These are phyloP conservation scores for Heliopora coerulea DNA, from an alignment of 92 coral and sea anemone genomes.

Conservation along the genomic window DNA sequence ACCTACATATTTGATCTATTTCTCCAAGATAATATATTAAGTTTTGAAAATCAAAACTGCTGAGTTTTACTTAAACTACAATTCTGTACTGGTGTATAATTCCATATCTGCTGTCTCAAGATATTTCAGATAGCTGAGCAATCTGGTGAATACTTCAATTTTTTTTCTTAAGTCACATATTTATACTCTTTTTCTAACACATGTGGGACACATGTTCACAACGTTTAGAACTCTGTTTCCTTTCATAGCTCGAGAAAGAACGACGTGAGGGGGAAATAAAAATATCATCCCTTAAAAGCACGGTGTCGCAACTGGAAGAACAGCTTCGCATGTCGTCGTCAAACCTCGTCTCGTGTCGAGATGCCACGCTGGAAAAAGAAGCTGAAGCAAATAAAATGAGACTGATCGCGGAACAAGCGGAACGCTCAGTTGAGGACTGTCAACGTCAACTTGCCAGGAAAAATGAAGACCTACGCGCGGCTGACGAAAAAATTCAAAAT, in stretches of 20 bases:
- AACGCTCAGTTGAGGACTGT: conserved; percentile 87
- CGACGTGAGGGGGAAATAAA: conserved; percentile 84
- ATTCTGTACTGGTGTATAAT: too few relatives aligned
- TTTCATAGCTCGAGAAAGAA: conserved; percentile 92
- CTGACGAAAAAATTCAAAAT: conserved; percentile 68
- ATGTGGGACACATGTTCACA: too few relatives aligned
- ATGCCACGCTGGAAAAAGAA: conserved; percentile 79
- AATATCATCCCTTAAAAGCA: conserved; percentile 76
- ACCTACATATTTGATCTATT: too few relatives aligned
- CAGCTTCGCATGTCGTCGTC: conserved; percentile 81
- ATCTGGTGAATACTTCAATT: too few relatives aligned
- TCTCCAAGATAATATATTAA: too few relatives aligned
- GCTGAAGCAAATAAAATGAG: conserved; percentile 77
- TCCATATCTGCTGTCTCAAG: too few relatives aligned
- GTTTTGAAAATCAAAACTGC: too few relatives aligned
- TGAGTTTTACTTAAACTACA: too few relatives aligned
- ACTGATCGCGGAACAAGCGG: conserved; percentile 82
- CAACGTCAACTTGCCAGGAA: conserved; percentile 77
- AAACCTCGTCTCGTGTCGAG: conserved; percentile 76
- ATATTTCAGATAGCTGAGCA: too few relatives aligned
- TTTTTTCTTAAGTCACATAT: too few relatives aligned
- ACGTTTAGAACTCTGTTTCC: too few relatives aligned
- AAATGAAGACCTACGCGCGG: conserved; percentile 85
- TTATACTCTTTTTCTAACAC: too few relatives aligned
- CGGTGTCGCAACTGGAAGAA: conserved; percentile 86